Conservation (phyloP, 2,113 vertebrate species). For the Podiceps cristatus region DNA sequence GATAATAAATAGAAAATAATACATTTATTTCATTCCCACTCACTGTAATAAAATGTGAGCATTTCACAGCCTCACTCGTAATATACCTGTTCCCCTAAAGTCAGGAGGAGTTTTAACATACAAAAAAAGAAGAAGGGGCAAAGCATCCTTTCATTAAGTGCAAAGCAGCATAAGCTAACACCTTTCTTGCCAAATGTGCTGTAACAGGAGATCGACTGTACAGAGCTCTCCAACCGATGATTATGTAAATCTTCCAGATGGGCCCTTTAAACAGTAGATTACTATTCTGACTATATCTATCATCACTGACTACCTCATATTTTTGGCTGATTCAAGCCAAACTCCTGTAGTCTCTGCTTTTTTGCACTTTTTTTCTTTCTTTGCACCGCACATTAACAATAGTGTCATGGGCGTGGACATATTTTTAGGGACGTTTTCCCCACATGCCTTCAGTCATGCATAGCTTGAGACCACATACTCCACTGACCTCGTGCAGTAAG, state of each 20-base stretch:
- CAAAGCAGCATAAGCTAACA: background rate
- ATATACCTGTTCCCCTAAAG: background rate
- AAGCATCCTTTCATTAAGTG: background rate
- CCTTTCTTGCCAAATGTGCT: background rate
- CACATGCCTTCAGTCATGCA: too few species aligned
- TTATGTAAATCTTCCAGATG: conserved; percentile 1
- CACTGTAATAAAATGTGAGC: background rate
- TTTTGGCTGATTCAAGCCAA: background rate
- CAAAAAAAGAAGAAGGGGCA: background rate
- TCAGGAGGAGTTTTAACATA: background rate
- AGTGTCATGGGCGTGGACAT: background rate
- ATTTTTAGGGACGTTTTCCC: background rate
- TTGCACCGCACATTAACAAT: background rate
- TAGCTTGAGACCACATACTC: background rate
- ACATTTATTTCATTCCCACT: background rate
- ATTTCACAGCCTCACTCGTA: background rate
- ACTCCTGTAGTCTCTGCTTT: background rate
- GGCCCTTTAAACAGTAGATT: background rate
- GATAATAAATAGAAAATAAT: background rate
- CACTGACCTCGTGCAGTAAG: background rate
- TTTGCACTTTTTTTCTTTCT: background rate
- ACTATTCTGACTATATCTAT: background rate
- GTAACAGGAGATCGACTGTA: background rate
- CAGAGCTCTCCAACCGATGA: background rate
- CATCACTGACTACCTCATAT: background rate